Percentiles rank a stretch among this genome's conserved stretches.
Evolutionary conservation across 2,888 invertebrate genomes (phyloP).

Genomic region (Teleogryllus oceanicus): DNA sequence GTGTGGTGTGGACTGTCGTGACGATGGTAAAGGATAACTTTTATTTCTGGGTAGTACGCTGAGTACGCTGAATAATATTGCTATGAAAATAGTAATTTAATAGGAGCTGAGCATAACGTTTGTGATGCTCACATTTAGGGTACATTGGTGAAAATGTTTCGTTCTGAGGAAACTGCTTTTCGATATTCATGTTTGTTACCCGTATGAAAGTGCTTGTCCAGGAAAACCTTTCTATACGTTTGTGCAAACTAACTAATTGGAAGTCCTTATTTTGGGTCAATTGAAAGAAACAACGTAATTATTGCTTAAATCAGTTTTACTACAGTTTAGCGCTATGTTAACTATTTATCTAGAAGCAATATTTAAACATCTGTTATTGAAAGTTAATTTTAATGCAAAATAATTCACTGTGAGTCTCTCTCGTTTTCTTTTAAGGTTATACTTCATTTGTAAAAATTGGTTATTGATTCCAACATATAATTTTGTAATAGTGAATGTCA

Average conservation of each 20-base stretch:
- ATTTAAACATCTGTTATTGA: too few species aligned
- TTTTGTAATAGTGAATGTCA: neutral
- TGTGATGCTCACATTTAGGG: neutral
- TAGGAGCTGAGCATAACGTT: neutral
- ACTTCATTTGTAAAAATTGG: neutral
- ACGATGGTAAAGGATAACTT: neutral
- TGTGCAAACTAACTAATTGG: neutral
- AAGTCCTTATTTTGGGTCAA: neutral
- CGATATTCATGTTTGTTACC: neutral
- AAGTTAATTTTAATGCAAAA: too few species aligned
- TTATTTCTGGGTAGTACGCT: neutral
- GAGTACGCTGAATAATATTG: neutral
- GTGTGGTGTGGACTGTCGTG: neutral
- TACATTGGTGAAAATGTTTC: neutral
- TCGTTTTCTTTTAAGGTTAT: neutral
- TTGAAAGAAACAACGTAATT: neutral
- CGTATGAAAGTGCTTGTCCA: neutral
- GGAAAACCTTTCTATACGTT: neutral
- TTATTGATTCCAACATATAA: neutral
- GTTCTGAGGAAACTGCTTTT: neutral
- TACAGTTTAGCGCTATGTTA: too few species aligned
- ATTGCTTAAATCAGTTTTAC: too few species aligned
- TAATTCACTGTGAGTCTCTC: neutral
- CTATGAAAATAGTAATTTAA: neutral
- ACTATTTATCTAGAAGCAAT: too few species aligned